These are phyloP conservation scores for Liodrosophila aerea DNA, from an alignment of 2,888 invertebrate genomes.

Conservation along the genomic window DNA sequence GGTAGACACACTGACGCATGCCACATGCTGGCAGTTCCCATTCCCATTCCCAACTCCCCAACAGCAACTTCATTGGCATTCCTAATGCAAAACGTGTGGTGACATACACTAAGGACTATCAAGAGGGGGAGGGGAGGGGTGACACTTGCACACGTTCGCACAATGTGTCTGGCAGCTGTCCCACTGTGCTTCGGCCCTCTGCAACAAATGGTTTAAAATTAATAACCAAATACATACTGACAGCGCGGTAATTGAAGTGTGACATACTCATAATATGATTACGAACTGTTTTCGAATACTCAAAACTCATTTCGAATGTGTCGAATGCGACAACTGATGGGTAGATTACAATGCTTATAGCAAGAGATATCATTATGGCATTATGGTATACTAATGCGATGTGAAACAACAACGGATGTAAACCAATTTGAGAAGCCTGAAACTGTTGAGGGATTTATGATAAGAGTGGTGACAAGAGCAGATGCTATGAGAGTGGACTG, in stretches of 20 bases:
- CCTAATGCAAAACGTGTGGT: slow-evolving; percentile 74
- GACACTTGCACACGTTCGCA: slow-evolving; percentile 51
- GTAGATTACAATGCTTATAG: slow-evolving; percentile 47
- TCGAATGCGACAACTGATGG: slow-evolving; percentile 22
- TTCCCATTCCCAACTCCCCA: slow-evolving; percentile 18
- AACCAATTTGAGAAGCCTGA: slow-evolving; percentile 35
- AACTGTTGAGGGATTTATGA: slow-evolving; percentile 39
- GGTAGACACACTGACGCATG: slow-evolving; percentile 62
- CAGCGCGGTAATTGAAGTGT: slow-evolving; percentile 69
- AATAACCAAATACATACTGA: slow-evolving; percentile 62
- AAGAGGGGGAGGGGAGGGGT: background rate
- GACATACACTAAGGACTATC: background rate
- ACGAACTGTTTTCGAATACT: slow-evolving; percentile 53
- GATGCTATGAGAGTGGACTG: background rate
- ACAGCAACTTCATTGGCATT: slow-evolving; percentile 45
- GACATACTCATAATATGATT: slow-evolving; percentile 68
- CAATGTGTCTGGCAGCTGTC: slow-evolving; percentile 63
- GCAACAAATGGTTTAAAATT: slow-evolving; percentile 54
- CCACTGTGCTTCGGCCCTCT: slow-evolving; percentile 16
- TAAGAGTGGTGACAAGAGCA: background rate
- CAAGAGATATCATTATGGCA: background rate
- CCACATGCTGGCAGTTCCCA: slow-evolving; percentile 65
- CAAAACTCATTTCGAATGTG: slow-evolving; percentile 52
- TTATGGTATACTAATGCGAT: slow-evolving; percentile 24
- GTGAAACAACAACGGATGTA: slow-evolving; percentile 40